phyloP scores from a whole-genome alignment of 2,113 vertebrate species.

The Connochaetes taurinus region DNA sequence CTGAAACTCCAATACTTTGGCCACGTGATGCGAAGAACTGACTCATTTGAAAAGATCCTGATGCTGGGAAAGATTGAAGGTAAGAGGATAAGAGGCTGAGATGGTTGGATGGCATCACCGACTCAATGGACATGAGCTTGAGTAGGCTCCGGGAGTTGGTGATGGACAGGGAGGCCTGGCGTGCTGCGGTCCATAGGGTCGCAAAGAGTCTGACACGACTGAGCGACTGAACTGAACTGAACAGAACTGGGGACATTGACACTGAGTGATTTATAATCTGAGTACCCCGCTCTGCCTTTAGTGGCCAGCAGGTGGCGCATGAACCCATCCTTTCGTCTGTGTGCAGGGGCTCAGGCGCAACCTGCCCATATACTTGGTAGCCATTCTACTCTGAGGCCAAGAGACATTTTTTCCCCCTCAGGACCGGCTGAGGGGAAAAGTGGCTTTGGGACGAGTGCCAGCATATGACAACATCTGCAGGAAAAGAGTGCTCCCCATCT shows the following conservation, averaged over 20 bases:
- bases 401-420: not conserved
- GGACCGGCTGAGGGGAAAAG: not conserved
- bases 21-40: fast-evolving
- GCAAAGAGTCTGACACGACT: not conserved
- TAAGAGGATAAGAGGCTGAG: not conserved
- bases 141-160: not conserved
- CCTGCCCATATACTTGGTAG: not conserved
- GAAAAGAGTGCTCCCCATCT: not conserved
- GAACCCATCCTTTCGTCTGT: not conserved
- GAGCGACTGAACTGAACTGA: not conserved
- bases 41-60: not conserved
- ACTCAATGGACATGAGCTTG: not conserved
- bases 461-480: not conserved
- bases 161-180: not conserved
- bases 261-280: not conserved
- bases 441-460: not conserved
- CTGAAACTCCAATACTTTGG: not conserved
- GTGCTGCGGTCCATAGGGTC: not conserved
- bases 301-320: not conserved
- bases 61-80: not conserved
- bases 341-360: not conserved
- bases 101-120: not conserved
- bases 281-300: not conserved
- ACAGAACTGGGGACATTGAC: not conserved
- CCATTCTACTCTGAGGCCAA: not conserved